Percentiles rank a stretch among this genome's conserved stretches.
Evolutionary conservation across 1,140 invertebrate species (phyloP).

Genomic region (Sarcophaga peregrina): DNA sequence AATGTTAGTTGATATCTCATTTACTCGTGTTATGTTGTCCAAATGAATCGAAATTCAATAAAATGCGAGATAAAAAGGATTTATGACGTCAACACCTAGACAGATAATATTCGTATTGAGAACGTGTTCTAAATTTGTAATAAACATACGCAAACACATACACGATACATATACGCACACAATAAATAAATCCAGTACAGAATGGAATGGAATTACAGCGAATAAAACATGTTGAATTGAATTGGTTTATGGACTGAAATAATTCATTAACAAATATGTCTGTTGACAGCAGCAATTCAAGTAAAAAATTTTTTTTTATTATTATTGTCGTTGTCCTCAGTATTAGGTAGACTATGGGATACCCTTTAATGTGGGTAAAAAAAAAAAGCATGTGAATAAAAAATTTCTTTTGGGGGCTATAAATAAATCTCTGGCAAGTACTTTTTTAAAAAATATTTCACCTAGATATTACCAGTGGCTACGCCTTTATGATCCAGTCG

Average conservation of each 20-base stretch:
- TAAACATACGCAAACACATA: neutral
- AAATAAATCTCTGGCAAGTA: too few relatives aligned
- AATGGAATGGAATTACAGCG: neutral
- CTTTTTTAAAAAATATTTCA: too few relatives aligned
- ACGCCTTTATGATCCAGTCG: too few relatives aligned
- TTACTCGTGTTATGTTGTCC: neutral
- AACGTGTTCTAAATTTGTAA: slow-evolving; percentile 10
- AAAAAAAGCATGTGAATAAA: too few relatives aligned
- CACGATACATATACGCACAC: neutral
- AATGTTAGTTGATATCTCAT: neutral
- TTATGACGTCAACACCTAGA: neutral
- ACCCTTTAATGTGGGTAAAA: too few relatives aligned
- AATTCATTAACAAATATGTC: too few relatives aligned
- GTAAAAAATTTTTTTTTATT: too few relatives aligned
- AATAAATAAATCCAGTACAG: neutral
- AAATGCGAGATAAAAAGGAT: slow-evolving; percentile 18
- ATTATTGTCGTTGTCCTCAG: too few relatives aligned
- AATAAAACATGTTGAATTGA: neutral
- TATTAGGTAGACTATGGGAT: too few relatives aligned
- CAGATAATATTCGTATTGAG: neutral
- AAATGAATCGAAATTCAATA: neutral
- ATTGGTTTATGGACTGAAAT: neutral
- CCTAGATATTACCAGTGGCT: too few relatives aligned
- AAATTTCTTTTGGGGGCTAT: too few relatives aligned
- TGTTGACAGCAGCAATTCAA: neutral